Evolutionary conservation across 2,888 invertebrate species (phyloP), one percentile per base, ranked within the genome.

Genomic region (Drosophila nr. perissopoda): DNA sequence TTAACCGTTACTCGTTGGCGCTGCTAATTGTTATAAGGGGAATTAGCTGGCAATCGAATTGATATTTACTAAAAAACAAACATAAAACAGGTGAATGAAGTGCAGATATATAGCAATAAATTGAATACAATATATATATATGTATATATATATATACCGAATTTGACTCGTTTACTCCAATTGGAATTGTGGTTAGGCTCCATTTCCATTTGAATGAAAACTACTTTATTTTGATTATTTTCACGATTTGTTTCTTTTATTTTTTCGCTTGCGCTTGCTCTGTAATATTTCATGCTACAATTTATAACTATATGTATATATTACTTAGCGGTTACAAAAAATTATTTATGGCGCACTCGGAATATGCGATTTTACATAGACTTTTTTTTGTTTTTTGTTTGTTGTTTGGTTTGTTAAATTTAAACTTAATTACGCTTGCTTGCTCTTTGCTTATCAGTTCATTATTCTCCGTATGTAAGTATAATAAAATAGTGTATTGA

Each of bases 401-500:
- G 59, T 71, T 69, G 56, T 56, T 61, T 68, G 49, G 46, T 72
- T 72, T 66, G 27, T 58, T 60, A 53, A 61, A 64, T 73, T 66
- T 79, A 58, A 65, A 76, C 76, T 78, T 86, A 84, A 70, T 72
- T 83, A 83, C 73, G 79, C 76, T 81, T 79, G 87, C 82, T 79
- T 88, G 81, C 81, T 81, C 74, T 80, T 86, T 88, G 75, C 82
- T 79, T 89, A 89, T 90, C 89, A 89, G 88, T 89, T 89, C 88
- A 81, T 79, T 87, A 75, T 88, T 89, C 86, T 86, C 81, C 81
- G 68, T 85, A 82, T 81, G 62, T 85, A 79, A 70, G 70, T 82
- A 74, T 84, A 68, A 65, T 81, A 81, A 76, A 81, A 76, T 80
- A 70, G 76, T 79, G 61, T 76, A 46, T 76, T 63, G 57, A 70